These are phyloP conservation scores for Platypus cylindrus DNA, from an alignment of 2,888 invertebrate species.

Conservation along the genomic window DNA sequence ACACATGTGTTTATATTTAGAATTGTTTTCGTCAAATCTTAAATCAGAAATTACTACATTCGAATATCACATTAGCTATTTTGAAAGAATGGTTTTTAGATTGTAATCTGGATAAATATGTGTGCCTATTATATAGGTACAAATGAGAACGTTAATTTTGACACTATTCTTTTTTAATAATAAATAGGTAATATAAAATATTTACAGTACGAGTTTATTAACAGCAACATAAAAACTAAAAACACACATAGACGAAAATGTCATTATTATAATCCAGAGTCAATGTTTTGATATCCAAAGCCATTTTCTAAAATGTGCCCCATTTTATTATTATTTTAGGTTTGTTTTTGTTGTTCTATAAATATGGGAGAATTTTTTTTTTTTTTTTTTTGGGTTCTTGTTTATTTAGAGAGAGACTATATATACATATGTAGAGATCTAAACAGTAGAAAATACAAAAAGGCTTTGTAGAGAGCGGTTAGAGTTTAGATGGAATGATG, in stretches of 20 bases:
- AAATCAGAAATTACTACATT: conserved; percentile 14
- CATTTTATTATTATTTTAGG: conserved; percentile 14
- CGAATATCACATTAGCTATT: conserved; percentile 10
- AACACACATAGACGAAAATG: conserved; percentile 11
- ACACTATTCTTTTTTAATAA: too few species aligned
- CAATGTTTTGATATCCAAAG: conserved; percentile 13
- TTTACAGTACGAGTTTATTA: too few species aligned
- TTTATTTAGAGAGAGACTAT: conserved; percentile 14
- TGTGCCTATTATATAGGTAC: too few species aligned
- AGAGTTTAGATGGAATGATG: too few species aligned
- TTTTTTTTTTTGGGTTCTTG: conserved; percentile 9
- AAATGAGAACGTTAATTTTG: too few species aligned
- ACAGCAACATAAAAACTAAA: conserved; percentile 12
- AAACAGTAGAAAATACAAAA: conserved; percentile 13
- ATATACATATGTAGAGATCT: conserved; percentile 13
- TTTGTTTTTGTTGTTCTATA: conserved; percentile 16
- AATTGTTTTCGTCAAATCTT: conserved; percentile 17
- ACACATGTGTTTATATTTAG: conserved; percentile 17
- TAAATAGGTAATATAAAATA: too few species aligned
- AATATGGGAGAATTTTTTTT: conserved; percentile 14
- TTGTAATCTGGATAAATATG: too few species aligned
- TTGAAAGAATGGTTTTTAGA: conserved; percentile 15
- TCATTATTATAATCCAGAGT: too few species aligned
- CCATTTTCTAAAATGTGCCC: conserved; percentile 13
- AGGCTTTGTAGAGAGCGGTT: too few species aligned